Percentiles rank a stretch among this genome's conserved stretches.
Evolutionary conservation across 2,888 invertebrate species (phyloP).

Genomic region (Epinotia brunnichana): DNA sequence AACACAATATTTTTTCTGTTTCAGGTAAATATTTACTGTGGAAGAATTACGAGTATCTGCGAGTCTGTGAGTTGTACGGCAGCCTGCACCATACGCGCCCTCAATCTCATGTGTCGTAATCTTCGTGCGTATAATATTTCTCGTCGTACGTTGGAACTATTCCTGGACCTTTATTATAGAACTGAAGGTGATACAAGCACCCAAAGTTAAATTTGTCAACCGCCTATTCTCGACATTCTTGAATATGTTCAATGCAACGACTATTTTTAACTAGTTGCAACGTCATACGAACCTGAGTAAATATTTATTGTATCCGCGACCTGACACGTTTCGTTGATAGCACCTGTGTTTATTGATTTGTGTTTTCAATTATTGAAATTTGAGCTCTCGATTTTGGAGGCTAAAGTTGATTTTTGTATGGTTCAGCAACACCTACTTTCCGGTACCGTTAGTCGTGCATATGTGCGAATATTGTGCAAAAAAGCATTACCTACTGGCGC

Average conservation of each 20-base stretch:
- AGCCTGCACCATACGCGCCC: slow-evolving; percentile 43
- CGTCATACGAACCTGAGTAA: slow-evolving; percentile 25
- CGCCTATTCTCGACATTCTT: slow-evolving; percentile 71
- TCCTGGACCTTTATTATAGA: slow-evolving; percentile 71
- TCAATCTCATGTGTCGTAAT: slow-evolving; percentile 37
- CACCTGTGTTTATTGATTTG: slow-evolving; percentile 39
- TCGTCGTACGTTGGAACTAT: slow-evolving; percentile 67
- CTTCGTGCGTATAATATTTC: slow-evolving; percentile 67
- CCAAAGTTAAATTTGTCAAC: slow-evolving; percentile 74
- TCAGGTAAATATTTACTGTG: slow-evolving; percentile 63
- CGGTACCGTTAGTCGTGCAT: slow-evolving; percentile 61
- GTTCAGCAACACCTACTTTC: slow-evolving; percentile 51
- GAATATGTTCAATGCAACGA: slow-evolving; percentile 71
- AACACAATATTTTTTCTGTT: slow-evolving; percentile 59
- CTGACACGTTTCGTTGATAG: slow-evolving; percentile 25
- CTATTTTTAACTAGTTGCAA: slow-evolving; percentile 52
- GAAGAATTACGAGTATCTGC: slow-evolving; percentile 1
- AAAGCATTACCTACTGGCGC: slow-evolving; percentile 55
- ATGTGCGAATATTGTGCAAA: slow-evolving; percentile 61
- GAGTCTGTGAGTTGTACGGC: background rate
- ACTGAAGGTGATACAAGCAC: slow-evolving; percentile 77
- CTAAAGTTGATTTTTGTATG: slow-evolving; percentile 47
- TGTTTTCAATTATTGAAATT: slow-evolving; percentile 12
- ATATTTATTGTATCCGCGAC: slow-evolving; percentile 35
- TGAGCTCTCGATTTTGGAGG: slow-evolving; percentile 27